Evolutionary conservation across 2,113 vertebrate species (phyloP).

Genomic region (Calyptommatus sinebrachiatus): DNA sequence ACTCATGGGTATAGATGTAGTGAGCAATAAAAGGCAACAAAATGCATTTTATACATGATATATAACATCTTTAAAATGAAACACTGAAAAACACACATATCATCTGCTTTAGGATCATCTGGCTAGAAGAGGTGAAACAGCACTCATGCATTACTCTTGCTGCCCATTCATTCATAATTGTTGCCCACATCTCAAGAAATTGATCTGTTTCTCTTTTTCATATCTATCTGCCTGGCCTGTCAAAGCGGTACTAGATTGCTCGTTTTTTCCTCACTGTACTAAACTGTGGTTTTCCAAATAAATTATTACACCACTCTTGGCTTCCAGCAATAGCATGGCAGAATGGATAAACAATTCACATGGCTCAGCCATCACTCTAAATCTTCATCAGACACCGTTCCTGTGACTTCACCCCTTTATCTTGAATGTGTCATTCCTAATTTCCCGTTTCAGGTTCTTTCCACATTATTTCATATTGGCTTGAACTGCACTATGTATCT

Average conservation of each 20-base stretch:
- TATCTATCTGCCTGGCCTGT: constrained; percentile 59
- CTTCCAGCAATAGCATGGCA: constrained; percentile 52
- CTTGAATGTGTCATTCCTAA: constrained; percentile 50
- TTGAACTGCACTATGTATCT: constrained; percentile 29
- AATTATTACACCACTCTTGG: constrained; percentile 62
- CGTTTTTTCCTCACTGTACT: constrained; percentile 58
- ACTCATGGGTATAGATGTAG: neutral
- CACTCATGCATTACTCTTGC: constrained; percentile 20
- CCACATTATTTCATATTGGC: constrained; percentile 53
- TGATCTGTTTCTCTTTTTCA: constrained; percentile 60
- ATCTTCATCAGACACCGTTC: constrained; percentile 54
- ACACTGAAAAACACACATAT: constrained; percentile 21
- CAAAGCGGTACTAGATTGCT: constrained; percentile 46
- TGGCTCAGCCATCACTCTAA: constrained; percentile 55
- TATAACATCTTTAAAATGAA: neutral
- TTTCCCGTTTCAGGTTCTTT: constrained; percentile 50
- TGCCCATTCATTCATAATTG: constrained; percentile 53
- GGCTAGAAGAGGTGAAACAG: constrained; percentile 27
- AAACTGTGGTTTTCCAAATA: constrained; percentile 65
- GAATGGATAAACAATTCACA: constrained; percentile 58
- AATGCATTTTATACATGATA: constrained; percentile 14
- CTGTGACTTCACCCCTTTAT: constrained; percentile 55
- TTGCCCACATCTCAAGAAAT: constrained; percentile 52
- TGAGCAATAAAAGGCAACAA: constrained; percentile 13
- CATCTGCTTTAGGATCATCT: constrained; percentile 4